Conservation (phyloP, 2,888 invertebrate genomes). For the Chironomus riparius region DNA sequence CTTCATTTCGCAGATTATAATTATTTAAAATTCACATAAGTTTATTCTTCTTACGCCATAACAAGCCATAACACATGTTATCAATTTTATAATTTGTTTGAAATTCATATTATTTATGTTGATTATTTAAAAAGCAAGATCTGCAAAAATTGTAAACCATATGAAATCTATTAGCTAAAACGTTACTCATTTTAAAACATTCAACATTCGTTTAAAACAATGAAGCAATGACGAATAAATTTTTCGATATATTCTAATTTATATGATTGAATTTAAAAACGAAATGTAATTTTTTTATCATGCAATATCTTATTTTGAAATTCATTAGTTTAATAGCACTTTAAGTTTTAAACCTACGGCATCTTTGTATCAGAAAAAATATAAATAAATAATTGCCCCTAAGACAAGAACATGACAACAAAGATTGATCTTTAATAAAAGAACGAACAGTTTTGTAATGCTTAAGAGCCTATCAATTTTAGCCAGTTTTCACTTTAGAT, state of each 20-base stretch:
- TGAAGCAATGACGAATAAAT: background rate
- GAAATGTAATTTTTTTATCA: background rate
- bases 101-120: background rate
- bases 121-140: background rate
- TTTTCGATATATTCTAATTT: too few relatives aligned
- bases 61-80: too few relatives aligned
- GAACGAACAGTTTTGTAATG: slow-evolving; percentile 3
- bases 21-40: too few relatives aligned
- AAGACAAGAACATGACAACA: slow-evolving; percentile 6
- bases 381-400: background rate
- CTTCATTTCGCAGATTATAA: too few relatives aligned
- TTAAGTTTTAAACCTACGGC: background rate
- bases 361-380: background rate
- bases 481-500: background rate
- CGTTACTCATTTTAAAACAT: background rate
- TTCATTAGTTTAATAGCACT: background rate
- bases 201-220: background rate
- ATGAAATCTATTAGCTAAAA: too few relatives aligned
- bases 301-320: background rate
- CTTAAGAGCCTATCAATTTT: background rate
- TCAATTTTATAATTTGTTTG: too few relatives aligned
- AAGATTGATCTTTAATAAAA: background rate
- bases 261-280: too few relatives aligned
- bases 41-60: too few relatives aligned
- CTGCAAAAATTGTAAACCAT: background rate